A percentile compares a stretch with the other conserved stretches of the same genome.
phyloP scores from a whole-genome alignment of 2,888 invertebrate species.

The Drosophila nigricruria region DNA sequence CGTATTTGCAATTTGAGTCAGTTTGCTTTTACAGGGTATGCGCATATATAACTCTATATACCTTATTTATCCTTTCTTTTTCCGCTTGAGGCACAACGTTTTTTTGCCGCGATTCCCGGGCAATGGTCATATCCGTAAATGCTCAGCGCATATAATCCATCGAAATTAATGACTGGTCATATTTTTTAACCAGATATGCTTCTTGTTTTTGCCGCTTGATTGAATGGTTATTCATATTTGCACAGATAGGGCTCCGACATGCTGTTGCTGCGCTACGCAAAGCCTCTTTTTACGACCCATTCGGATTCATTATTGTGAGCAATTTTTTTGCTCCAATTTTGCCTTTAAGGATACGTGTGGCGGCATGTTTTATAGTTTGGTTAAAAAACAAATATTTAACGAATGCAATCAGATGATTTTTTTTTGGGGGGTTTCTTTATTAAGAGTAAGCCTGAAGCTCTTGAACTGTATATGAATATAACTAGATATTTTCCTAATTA shows the following conservation, averaged over 20 bases:
- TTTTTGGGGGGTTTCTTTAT: neutral
- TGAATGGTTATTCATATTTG: conserved; percentile 79
- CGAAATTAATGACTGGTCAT: conserved; percentile 78
- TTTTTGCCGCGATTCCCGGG: conserved; percentile 47
- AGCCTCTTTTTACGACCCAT: conserved; percentile 48
- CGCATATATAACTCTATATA: neutral
- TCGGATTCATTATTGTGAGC: conserved; percentile 36
- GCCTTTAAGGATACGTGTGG: conserved; percentile 10
- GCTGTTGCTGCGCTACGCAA: conserved; percentile 19
- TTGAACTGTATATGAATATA: neutral
- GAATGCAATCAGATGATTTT: conserved; percentile 51
- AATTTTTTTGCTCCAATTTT: conserved; percentile 9
- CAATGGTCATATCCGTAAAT: conserved; percentile 65
- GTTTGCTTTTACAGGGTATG: neutral
- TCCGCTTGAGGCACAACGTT: conserved; percentile 9
- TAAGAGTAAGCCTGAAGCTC: conserved; percentile 14
- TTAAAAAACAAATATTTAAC: conserved; percentile 58
- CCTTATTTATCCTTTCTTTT: neutral
- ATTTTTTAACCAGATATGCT: conserved; percentile 53
- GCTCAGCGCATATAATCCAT: conserved; percentile 74
- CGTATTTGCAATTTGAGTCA: neutral
- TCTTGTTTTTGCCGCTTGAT: conserved; percentile 61
- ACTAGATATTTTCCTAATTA: too few relatives aligned
- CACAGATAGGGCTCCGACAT: conserved; percentile 48
- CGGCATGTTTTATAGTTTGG: conserved; percentile 33